Conservation (phyloP, 2,113 vertebrate genomes). For the Anhinga anhinga region DNA sequence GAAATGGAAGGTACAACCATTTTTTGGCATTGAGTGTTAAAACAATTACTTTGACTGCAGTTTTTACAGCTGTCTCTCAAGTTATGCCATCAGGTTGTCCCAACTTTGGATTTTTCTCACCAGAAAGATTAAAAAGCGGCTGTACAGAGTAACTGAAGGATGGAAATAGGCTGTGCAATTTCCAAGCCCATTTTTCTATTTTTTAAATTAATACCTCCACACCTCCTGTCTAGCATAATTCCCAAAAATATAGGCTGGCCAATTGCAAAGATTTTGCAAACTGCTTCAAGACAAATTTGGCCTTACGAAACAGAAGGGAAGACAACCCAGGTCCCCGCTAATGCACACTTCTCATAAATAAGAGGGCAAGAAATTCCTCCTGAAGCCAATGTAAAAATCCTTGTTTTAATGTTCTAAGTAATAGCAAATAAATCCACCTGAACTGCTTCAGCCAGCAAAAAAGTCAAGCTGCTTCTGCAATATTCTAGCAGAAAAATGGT, state of each 20-base stretch:
- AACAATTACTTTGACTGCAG: neutral
- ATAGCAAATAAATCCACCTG: conserved; percentile 5
- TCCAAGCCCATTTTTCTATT: neutral
- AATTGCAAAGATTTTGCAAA: neutral
- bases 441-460: neutral
- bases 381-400: neutral
- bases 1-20: neutral
- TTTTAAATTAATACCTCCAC: neutral
- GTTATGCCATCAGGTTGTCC: neutral
- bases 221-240: neutral
- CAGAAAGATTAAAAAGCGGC: neutral
- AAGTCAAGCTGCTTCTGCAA: neutral
- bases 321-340: neutral
- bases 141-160: neutral
- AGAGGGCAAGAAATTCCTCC: neutral
- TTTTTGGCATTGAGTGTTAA: neutral
- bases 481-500: neutral
- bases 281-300: neutral
- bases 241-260: neutral
- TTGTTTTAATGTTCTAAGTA: neutral
- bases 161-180: neutral
- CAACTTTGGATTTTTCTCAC: neutral
- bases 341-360: neutral
- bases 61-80: neutral
- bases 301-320: neutral